Evolutionary conservation across 2,113 vertebrate genomes (phyloP).

Genomic region (Cichladusa arquata): DNA sequence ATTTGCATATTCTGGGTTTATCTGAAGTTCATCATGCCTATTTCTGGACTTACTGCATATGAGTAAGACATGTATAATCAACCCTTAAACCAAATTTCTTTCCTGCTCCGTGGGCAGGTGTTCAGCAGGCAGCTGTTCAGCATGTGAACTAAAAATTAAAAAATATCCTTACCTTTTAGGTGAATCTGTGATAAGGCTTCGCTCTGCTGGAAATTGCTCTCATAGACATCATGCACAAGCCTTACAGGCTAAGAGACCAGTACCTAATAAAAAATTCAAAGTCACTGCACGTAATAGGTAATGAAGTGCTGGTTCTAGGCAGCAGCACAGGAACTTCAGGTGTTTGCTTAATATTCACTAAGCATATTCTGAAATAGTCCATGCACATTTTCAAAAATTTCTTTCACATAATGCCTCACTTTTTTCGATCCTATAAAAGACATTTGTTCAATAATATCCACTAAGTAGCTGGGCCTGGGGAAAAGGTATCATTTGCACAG

Average conservation of each 20-base stretch:
- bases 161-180: slow-evolving; percentile 59
- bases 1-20: slow-evolving; percentile 4
- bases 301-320: slow-evolving; percentile 67
- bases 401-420: slow-evolving; percentile 38
- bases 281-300: slow-evolving; percentile 52
- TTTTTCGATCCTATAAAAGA: slow-evolving; percentile 55
- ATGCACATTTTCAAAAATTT: slow-evolving; percentile 44
- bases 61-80: slow-evolving; percentile 7
- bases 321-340: slow-evolving; percentile 54
- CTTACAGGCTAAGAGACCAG: slow-evolving; percentile 61
- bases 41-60: background rate
- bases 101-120: background rate
- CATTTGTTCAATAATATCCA: slow-evolving; percentile 62
- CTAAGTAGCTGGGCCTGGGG: slow-evolving; percentile 58
- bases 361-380: slow-evolving; percentile 51
- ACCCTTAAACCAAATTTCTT: slow-evolving; percentile 32
- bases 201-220: slow-evolving; percentile 45
- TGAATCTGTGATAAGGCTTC: slow-evolving; percentile 58
- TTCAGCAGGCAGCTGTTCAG: slow-evolving; percentile 49
- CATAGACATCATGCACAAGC: slow-evolving; percentile 41
- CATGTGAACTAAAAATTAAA: slow-evolving; percentile 45
- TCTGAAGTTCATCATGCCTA: background rate
- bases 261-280: slow-evolving; percentile 66
- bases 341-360: slow-evolving; percentile 71
- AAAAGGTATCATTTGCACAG: slow-evolving; percentile 45